Evolutionary conservation across 2,888 invertebrate genomes (phyloP), one percentile per base, ranked within the genome.

Genomic region (Parthenolecanium corni): DNA sequence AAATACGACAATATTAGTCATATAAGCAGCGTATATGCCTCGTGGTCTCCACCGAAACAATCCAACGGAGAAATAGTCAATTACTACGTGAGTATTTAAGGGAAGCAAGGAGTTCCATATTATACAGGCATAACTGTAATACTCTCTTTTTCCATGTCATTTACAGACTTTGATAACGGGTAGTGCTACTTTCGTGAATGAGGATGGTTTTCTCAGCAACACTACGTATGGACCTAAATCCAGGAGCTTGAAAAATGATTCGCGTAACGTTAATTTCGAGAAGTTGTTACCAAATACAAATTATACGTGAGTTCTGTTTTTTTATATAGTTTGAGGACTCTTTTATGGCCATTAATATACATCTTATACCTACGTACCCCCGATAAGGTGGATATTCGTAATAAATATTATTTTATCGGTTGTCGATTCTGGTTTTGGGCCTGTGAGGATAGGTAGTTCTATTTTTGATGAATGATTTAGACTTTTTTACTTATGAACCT

Each of bases 281-380:
- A 82, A 83, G 52, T 79, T 89, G 36, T 82, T 84, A 62, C 82
- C 90, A 3, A 90, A 92, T 73, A 91, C 90, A 0, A 84, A 87
- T 73, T 90, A 89, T 73, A 86, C 86, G 84, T 89, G 25, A 79
- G 79, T 49, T 31, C 46, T 21, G 46, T 61, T 54, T 56, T 57
- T 47, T 46, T 53, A 47, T 49, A 38, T 3, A 18, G n/a, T 12
- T 49, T 24, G 1, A 18, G 20, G 21, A 46, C n/a, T n/a, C n/a
- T n/a, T n/a, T n/a, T n/a, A n/a, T n/a, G n/a, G n/a, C n/a, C n/a
- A n/a, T n/a, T n/a, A n/a, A n/a, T n/a, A n/a, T n/a, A n/a, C n/a
- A n/a, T n/a, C n/a, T n/a, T n/a, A n/a, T n/a, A n/a, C n/a, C n/a
- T n/a, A n/a, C n/a, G n/a, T n/a, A n/a, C n/a, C n/a, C n/a, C n/a